Conservation (phyloP, 1,140 invertebrate species). For the Wasmannia auropunctata region DNA sequence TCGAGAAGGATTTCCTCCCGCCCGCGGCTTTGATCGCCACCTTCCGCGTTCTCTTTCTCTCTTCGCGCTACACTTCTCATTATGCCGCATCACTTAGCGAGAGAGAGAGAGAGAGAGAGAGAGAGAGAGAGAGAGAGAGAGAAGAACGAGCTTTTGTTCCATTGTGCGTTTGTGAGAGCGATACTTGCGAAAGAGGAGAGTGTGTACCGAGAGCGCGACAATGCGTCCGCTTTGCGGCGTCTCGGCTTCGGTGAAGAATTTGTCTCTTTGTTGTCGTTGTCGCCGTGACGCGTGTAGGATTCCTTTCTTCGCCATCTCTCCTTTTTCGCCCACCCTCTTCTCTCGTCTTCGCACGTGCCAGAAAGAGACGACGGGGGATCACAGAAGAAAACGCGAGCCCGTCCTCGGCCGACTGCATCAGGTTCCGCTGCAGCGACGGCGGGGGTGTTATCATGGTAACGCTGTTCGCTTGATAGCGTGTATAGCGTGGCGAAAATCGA, state of each 20-base stretch:
- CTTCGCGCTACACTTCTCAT: not conserved
- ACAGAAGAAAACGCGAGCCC: conserved; percentile 36
- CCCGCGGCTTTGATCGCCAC: too few relatives aligned
- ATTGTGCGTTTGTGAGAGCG: conserved; percentile 8
- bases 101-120: too few relatives aligned
- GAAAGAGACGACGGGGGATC: conserved; percentile 16
- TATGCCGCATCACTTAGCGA: not conserved
- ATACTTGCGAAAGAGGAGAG: not conserved
- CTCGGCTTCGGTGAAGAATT: conserved; percentile 53
- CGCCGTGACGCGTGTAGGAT: not conserved
- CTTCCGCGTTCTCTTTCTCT: not conserved
- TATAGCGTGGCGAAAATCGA: conserved; percentile 80
- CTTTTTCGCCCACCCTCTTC: not conserved
- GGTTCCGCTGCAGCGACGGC: conserved; percentile 1
- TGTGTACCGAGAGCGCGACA: conserved; percentile 19
- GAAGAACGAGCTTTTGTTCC: conserved; percentile 47
- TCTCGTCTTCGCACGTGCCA: conserved; percentile 65
- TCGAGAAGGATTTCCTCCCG: not conserved
- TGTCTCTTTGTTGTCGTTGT: conserved; percentile 53
- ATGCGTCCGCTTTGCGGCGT: conserved; percentile 46
- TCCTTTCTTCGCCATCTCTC: not conserved
- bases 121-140: too few relatives aligned
- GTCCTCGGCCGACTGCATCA: conserved; percentile 19
- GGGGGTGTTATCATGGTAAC: conserved; percentile 84
- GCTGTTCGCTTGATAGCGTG: conserved; percentile 79